A percentile compares a stretch with the other conserved stretches of the same genome.
Conservation (phyloP, 2,797 vertebrate genomes). For the Myotis myotis region DNA sequence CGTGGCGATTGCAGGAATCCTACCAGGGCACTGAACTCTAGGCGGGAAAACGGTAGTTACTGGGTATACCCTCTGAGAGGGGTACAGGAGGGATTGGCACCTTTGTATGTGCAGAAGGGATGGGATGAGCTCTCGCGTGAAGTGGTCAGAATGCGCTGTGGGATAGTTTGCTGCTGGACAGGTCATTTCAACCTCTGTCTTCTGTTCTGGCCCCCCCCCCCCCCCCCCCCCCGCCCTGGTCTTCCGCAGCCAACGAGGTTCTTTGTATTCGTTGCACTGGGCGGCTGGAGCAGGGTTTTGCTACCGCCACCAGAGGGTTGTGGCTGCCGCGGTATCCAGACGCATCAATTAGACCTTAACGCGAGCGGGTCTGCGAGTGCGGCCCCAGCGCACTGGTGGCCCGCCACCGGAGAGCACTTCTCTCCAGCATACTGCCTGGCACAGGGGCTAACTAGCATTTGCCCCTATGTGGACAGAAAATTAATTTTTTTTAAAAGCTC, state of each 20-base stretch:
- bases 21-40: background rate
- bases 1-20: background rate
- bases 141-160: background rate
- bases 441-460: conserved; percentile 1
- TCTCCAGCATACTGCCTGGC: background rate
- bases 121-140: background rate
- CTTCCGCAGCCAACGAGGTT: background rate
- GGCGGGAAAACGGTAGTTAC: background rate
- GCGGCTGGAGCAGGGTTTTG: background rate
- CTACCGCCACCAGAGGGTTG: background rate
- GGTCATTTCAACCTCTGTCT: background rate
- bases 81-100: background rate
- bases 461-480: conserved; percentile 5
- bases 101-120: background rate
- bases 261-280: background rate
- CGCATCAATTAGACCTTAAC: background rate
- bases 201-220: background rate
- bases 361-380: background rate
- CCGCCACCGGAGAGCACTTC: background rate
- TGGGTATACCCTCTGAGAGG: background rate
- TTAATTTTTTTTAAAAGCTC: conserved; percentile 51
- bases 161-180: background rate
- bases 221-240: background rate
- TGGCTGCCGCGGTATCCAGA: background rate
- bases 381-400: background rate